Evolutionary conservation across 2,888 invertebrate species (phyloP), one percentile per base, ranked within the genome.

Genomic region (Sarcophaga rosellei): DNA sequence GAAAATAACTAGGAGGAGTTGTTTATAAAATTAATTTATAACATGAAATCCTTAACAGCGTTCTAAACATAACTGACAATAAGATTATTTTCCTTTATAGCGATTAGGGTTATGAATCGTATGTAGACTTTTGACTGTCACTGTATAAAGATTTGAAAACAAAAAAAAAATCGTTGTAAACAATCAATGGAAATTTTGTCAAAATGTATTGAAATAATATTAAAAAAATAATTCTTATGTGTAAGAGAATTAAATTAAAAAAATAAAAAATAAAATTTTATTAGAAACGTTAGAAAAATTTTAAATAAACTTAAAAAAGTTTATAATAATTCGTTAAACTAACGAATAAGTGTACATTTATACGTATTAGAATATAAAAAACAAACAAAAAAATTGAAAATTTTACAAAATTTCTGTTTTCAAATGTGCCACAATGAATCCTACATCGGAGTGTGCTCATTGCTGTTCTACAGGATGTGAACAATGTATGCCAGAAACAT

Each of bases 121-220:
- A 35, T 35, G 35, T 10, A 35, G 35, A 35, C 35, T 35, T 35
- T 35, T 10, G 35, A 35, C 10, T 35, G 35, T 35, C 35, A 35
- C 35, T 35, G 35, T 35, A 35, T 10, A 35, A 35, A 10, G 35
- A 35, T 35, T 35, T 35, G 10, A 35, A 35, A 35, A 35, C 20
- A 68, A 80, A 53, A 44, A 66, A 73, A 47, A 77, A 63, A 15
- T 23, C 15, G 17, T 20, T 61, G 65, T 57, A 81, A 76, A 85
- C 70, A 82, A 66, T 68, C 81, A n/a, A 53, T 85, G 63, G 4
- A 76, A 76, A 73, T 21, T 11, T 63, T 72, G 80, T 80, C 85
- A 81, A 85, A 77, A 72, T 81, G 76, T 21, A 53, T 53, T 53
- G 12, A 15, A 15, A 15, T 53, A 53, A 15, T 53, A 53, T 53